phyloP scores from a whole-genome alignment of 2,113 vertebrate species.

The Oceanodroma tethys region DNA sequence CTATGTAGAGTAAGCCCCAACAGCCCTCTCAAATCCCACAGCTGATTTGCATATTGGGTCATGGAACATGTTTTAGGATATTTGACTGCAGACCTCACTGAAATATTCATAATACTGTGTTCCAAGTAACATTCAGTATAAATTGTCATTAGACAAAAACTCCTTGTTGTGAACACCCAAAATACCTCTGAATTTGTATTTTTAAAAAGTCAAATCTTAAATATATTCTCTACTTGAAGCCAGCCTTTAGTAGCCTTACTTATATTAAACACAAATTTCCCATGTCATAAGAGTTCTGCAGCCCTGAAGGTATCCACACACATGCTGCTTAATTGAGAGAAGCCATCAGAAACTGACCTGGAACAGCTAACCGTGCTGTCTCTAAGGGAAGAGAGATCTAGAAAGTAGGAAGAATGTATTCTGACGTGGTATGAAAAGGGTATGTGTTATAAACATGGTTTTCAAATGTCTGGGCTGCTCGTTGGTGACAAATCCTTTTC shows the following conservation, averaged over 20 bases:
- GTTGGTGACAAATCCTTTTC: not conserved
- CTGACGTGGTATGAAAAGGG: not conserved
- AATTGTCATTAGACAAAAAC: not conserved
- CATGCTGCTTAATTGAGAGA: not conserved
- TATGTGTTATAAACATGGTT: not conserved
- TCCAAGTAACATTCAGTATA: not conserved
- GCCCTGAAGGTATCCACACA: not conserved
- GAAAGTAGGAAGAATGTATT: not conserved
- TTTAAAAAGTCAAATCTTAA: not conserved
- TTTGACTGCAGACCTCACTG: constrained; percentile 35
- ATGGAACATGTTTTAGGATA: constrained; percentile 33
- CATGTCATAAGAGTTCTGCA: not conserved
- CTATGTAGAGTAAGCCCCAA: constrained; percentile 51
- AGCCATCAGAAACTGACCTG: not conserved
- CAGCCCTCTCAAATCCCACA: constrained; percentile 23
- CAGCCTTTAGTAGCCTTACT: not conserved
- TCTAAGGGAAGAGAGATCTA: not conserved
- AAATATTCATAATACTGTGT: constrained; percentile 12
- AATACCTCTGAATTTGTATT: not conserved
- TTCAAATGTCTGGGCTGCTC: not conserved
- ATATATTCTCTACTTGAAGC: not conserved
- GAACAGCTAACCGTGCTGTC: not conserved
- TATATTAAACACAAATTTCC: not conserved
- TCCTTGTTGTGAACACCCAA: not conserved
- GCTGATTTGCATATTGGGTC: constrained; percentile 65